Conservation (phyloP, 2,797 vertebrate genomes). For the Oreonectes daqikongensis region DNA sequence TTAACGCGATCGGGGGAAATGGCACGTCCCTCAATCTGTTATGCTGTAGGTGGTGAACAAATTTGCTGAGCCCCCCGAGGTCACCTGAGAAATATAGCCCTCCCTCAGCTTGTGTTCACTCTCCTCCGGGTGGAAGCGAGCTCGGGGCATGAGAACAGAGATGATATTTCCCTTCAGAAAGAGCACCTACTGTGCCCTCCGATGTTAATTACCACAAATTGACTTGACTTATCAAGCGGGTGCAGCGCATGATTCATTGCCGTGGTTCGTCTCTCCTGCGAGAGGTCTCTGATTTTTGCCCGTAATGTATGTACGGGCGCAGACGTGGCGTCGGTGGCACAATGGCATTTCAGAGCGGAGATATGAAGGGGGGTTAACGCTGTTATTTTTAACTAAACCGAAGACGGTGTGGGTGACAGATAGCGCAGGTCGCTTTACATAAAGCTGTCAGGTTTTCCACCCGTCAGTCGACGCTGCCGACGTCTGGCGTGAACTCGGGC, state of each 20-base stretch:
- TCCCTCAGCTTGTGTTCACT: constrained; percentile 47
- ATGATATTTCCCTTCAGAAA: constrained; percentile 55
- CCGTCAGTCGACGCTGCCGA: constrained; percentile 4
- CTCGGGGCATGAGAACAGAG: constrained; percentile 37
- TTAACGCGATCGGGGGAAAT: constrained; percentile 48
- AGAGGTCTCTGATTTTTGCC: constrained; percentile 43
- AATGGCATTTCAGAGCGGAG: constrained; percentile 41
- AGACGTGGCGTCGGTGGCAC: background rate
- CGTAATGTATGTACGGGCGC: constrained; percentile 24
- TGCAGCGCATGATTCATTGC: constrained; percentile 53
- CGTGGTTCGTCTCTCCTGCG: constrained; percentile 31
- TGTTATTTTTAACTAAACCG: background rate
- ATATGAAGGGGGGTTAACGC: constrained; percentile 31
- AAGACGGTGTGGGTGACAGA: constrained; percentile 45
- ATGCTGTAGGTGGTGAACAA: constrained; percentile 55
- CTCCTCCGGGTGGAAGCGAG: constrained; percentile 24
- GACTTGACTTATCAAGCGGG: constrained; percentile 61
- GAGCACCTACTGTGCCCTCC: constrained; percentile 48
- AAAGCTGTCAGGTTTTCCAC: constrained; percentile 42
- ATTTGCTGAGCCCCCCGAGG: constrained; percentile 48
- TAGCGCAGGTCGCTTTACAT: constrained; percentile 47
- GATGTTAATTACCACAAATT: constrained; percentile 63
- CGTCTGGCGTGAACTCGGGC: constrained; percentile 23
- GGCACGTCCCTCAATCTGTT: constrained; percentile 48
- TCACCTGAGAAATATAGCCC: constrained; percentile 50